Evolutionary conservation across 2,888 invertebrate genomes (phyloP).

Genomic region (Pinctada fucata): DNA sequence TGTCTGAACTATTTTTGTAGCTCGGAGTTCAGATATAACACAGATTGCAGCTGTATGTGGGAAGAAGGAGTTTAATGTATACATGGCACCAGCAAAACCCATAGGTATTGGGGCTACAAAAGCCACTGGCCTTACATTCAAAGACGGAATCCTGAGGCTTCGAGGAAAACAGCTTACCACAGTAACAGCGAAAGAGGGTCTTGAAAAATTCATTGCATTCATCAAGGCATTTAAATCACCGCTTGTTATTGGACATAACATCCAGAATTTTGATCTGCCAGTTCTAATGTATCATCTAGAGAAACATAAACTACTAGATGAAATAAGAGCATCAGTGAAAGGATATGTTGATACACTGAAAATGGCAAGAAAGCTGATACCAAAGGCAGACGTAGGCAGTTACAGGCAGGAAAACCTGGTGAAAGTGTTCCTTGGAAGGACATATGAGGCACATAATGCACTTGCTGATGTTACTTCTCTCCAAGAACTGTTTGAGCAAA

Average conservation of each 20-base stretch:
- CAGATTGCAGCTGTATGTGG: neutral
- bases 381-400: neutral
- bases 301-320: neutral
- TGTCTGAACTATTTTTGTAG: too few species aligned
- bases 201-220: neutral
- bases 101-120: neutral
- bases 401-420: constrained; percentile 8
- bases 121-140: neutral
- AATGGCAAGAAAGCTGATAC: neutral
- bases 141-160: neutral
- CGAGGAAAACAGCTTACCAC: neutral
- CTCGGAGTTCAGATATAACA: neutral
- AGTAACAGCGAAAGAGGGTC: neutral
- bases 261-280: constrained; percentile 12
- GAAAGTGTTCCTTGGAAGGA: neutral
- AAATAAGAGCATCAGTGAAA: neutral
- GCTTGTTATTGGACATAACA: constrained; percentile 8
- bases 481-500: neutral
- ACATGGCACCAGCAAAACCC: neutral
- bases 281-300: neutral
- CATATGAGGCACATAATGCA: constrained; percentile 9
- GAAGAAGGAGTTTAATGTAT: neutral
- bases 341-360: constrained; percentile 5
- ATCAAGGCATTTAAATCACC: neutral
- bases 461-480: constrained; percentile 7